Percentiles rank a stretch among this genome's conserved stretches.
phyloP scores from a whole-genome alignment of 1,140 invertebrate species.

The Druon quercuslanigerum region DNA sequence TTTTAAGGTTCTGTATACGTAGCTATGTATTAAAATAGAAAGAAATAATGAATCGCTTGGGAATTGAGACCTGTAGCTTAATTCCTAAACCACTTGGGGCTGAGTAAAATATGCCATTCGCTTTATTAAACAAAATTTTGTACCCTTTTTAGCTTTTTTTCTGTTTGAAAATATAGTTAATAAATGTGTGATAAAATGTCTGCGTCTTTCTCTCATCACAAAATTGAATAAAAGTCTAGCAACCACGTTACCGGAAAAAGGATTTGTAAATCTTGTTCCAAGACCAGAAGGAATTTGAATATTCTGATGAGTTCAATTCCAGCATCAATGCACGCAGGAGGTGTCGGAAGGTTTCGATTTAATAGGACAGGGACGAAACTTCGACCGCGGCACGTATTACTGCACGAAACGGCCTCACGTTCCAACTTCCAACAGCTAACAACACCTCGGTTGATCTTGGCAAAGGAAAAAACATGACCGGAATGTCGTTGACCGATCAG shows the following conservation, averaged over 20 bases:
- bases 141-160: too few species aligned
- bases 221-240: background rate
- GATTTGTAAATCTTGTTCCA: slow-evolving; percentile 8
- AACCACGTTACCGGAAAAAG: background rate
- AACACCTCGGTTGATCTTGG: slow-evolving; percentile 38
- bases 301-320: background rate
- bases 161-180: too few species aligned
- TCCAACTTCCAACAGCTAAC: slow-evolving; percentile 35
- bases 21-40: too few species aligned
- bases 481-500: slow-evolving; percentile 31
- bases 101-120: too few species aligned
- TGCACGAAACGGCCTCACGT: slow-evolving; percentile 55
- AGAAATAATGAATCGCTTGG: too few species aligned
- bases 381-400: slow-evolving; percentile 60
- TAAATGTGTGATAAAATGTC: too few species aligned
- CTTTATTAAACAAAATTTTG: too few species aligned
- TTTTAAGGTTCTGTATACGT: too few species aligned
- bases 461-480: slow-evolving; percentile 40
- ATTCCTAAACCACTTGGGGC: too few species aligned
- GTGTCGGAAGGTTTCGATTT: slow-evolving; percentile 30
- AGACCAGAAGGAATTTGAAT: slow-evolving; percentile 9
- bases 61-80: too few species aligned
- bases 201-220: background rate
- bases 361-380: slow-evolving; percentile 48
- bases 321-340: background rate